Percentiles rank a stretch among this genome's conserved stretches.
Conservation (phyloP, 2,888 invertebrate genomes). For the Cephus pulcher region DNA sequence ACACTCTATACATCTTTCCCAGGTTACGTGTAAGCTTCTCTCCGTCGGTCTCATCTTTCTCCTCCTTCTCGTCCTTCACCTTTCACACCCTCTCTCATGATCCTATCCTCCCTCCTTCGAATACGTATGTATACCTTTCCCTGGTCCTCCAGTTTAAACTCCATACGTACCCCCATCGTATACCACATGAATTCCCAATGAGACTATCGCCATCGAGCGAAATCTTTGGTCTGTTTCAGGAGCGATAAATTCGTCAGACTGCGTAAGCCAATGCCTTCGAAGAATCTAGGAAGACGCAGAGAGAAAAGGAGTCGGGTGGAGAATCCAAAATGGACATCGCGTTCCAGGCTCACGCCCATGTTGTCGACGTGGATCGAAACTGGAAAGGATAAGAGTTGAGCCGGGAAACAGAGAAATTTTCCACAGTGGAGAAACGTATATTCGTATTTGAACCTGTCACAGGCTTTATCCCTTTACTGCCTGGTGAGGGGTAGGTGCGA, state of each 20-base stretch:
- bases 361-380: slow-evolving; percentile 22
- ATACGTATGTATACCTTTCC: no score
- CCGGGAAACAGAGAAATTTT: no score
- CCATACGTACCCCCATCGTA: slow-evolving; percentile 26
- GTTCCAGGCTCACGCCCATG: slow-evolving; percentile 32
- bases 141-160: not conserved
- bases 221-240: slow-evolving; percentile 50
- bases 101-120: slow-evolving; percentile 33
- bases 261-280: not conserved
- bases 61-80: slow-evolving; percentile 26
- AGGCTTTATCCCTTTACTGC: no score
- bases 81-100: slow-evolving; percentile 33
- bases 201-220: slow-evolving; percentile 37
- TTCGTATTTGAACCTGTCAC: no score
- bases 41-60: slow-evolving; percentile 2
- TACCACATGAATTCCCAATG: slow-evolving; percentile 57
- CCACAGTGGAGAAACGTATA: no score
- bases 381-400: no score
- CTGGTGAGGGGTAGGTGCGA: no score
- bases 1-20: slow-evolving; percentile 23
- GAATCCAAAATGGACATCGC: no score
- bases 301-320: no score
- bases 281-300: no score
- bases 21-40: slow-evolving; percentile 10
- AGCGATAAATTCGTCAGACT: slow-evolving; percentile 62